These are phyloP conservation scores for Polydrusus pterygomalis DNA, from an alignment of 2,888 invertebrate genomes.

Conservation along the genomic window DNA sequence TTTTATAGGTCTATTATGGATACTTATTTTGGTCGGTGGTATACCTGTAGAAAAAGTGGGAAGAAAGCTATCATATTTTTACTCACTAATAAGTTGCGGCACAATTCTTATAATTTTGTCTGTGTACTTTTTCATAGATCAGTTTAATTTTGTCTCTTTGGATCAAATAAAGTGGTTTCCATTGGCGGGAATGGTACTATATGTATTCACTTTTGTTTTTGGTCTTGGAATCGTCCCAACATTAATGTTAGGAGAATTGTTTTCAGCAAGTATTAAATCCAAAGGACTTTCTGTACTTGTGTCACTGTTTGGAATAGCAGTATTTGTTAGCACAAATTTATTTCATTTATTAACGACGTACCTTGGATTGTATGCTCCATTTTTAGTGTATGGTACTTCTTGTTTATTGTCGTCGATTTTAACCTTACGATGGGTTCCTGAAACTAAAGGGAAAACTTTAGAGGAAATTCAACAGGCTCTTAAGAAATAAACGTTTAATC, in stretches of 20 bases:
- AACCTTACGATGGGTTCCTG: conserved; percentile 64
- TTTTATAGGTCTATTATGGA: conserved; percentile 57
- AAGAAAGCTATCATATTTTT: conserved; percentile 61
- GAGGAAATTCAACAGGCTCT: conserved; percentile 67
- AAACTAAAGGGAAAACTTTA: conserved; percentile 68
- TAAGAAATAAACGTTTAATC: conserved; percentile 49
- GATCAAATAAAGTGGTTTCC: conserved; percentile 62
- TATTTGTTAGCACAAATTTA: conserved; percentile 53
- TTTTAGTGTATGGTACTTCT: conserved; percentile 62
- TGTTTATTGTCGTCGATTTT: conserved; percentile 61
- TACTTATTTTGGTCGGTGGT: conserved; percentile 56
- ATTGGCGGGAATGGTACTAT: conserved; percentile 61
- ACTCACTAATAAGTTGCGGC: conserved; percentile 60
- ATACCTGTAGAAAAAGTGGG: conserved; percentile 64
- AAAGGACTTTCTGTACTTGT: conserved; percentile 60
- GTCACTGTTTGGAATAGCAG: conserved; percentile 29
- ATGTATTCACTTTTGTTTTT: conserved; percentile 51
- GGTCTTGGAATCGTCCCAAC: conserved; percentile 61
- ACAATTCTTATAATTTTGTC: conserved; percentile 7
- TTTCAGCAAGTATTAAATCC: conserved; percentile 64
- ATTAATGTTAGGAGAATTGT: conserved; percentile 63
- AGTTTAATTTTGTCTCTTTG: conserved; percentile 54
- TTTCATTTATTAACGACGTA: conserved; percentile 59
- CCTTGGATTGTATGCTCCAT: conserved; percentile 64
- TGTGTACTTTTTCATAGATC: conserved; percentile 63